phyloP scores from a whole-genome alignment of 2,888 invertebrate genomes.

The Caenorhabditis becei region DNA sequence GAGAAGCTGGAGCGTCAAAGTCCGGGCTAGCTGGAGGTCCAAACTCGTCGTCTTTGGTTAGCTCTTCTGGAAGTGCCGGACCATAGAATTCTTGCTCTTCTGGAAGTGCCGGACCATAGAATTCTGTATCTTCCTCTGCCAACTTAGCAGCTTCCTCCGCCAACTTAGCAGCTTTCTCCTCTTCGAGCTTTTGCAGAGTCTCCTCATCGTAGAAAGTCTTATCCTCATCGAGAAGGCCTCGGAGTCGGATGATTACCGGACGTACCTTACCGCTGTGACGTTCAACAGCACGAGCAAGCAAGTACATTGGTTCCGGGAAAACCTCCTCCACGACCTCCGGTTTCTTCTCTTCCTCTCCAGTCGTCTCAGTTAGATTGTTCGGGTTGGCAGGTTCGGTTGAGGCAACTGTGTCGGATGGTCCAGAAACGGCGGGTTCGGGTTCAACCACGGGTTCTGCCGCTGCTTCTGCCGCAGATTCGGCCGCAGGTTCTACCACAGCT shows the following conservation, averaged over 20 bases:
- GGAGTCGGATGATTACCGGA: constrained; percentile 34
- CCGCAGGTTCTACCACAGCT: neutral
- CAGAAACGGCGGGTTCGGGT: too few relatives aligned
- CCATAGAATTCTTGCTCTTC: neutral
- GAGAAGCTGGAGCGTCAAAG: constrained; percentile 31
- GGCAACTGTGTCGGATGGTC: too few relatives aligned
- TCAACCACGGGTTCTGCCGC: too few relatives aligned
- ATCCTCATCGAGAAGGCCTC: constrained; percentile 11
- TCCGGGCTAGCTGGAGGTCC: constrained; percentile 28
- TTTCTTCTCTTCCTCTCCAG: neutral
- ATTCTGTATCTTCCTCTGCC: neutral
- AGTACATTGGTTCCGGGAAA: neutral
- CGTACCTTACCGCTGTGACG: neutral
- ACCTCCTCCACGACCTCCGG: neutral
- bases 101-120: neutral
- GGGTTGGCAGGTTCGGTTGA: too few relatives aligned
- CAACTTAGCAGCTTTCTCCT: neutral
- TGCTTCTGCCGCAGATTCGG: neutral
- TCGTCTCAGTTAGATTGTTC: too few relatives aligned
- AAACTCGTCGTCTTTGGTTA: constrained; percentile 6
- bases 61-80: neutral
- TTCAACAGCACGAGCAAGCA: constrained; percentile 18
- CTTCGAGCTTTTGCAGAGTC: constrained; percentile 1
- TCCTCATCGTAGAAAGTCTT: constrained; percentile 25
- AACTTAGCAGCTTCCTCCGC: constrained; percentile 10